These are phyloP conservation scores for Conistra vaccinii DNA, from an alignment of 2,888 invertebrate genomes.

Conservation along the genomic window DNA sequence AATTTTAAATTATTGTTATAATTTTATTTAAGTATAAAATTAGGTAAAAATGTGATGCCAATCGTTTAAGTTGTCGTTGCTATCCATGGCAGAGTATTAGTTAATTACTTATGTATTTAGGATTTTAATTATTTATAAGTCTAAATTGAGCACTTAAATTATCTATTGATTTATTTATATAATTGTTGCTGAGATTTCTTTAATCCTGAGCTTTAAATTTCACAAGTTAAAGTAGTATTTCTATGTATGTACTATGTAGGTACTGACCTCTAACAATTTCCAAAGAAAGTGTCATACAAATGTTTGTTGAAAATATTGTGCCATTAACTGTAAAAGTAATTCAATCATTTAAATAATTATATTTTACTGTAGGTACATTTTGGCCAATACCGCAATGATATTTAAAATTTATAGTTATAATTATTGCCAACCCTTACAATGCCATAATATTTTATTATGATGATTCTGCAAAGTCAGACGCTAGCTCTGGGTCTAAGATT, in stretches of 20 bases:
- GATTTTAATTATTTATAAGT: neutral
- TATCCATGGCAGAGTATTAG: neutral
- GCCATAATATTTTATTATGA: neutral
- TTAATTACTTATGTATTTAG: slow-evolving; percentile 13
- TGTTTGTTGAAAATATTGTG: slow-evolving; percentile 22
- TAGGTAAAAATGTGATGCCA: slow-evolving; percentile 8
- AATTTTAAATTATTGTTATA: too few relatives aligned
- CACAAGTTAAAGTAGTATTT: neutral
- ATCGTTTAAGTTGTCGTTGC: slow-evolving; percentile 4
- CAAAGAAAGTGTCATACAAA: neutral
- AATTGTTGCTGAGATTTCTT: neutral
- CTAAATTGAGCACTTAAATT: neutral
- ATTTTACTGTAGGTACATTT: slow-evolving; percentile 28
- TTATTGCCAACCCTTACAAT: slow-evolving; percentile 6
- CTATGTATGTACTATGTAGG: too few relatives aligned
- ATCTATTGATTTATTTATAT: neutral
- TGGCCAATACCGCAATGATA: slow-evolving; percentile 6
- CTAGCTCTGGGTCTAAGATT: slow-evolving; percentile 24
- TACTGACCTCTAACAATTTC: neutral
- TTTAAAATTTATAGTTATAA: neutral
- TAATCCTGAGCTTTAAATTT: neutral
- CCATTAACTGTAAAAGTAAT: slow-evolving; percentile 9
- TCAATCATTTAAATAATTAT: neutral
- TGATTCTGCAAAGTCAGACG: neutral
- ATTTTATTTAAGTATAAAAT: too few relatives aligned